phyloP scores from a whole-genome alignment of 1,140 invertebrate species.

The Drosophila bocki region DNA sequence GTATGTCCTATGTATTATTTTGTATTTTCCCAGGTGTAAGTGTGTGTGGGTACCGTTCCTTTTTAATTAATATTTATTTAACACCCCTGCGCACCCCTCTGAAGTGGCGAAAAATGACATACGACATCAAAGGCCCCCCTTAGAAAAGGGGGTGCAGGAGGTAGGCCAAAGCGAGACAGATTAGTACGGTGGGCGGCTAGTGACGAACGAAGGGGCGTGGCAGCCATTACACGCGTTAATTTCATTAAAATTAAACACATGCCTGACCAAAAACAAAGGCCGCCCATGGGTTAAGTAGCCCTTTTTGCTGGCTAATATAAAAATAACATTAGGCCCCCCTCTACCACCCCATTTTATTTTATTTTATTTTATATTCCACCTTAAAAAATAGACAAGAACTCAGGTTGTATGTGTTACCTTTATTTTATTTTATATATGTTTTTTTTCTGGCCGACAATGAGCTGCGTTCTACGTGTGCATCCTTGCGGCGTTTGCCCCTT shows the following conservation, averaged over 20 bases:
- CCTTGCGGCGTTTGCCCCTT: conserved; percentile 37
- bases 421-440: not conserved
- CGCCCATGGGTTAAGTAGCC: conserved; percentile 47
- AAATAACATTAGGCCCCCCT: conserved; percentile 71
- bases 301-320: conserved; percentile 65
- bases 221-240: conserved; percentile 79
- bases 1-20: conserved; percentile 10
- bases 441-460: conserved; percentile 63
- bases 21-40: not conserved
- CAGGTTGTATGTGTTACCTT: not conserved
- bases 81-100: conserved; percentile 36
- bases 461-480: conserved; percentile 76
- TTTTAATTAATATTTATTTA: conserved; percentile 83
- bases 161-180: conserved; percentile 34
- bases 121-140: conserved; percentile 71
- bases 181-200: conserved; percentile 43
- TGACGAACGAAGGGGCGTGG: conserved; percentile 39
- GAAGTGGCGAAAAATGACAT: conserved; percentile 62
- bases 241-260: conserved; percentile 84
- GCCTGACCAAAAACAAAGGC: conserved; percentile 77
- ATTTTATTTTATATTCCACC: conserved; percentile 21
- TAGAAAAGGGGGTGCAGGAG: not conserved
- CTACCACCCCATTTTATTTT: conserved; percentile 44
- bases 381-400: conserved; percentile 9
- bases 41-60: conserved; percentile 20